Evolutionary conservation across 92 coral and sea anemone genomes (phyloP), one percentile per base, ranked within the genome.

Genomic region (Virgularia gustaviana): DNA sequence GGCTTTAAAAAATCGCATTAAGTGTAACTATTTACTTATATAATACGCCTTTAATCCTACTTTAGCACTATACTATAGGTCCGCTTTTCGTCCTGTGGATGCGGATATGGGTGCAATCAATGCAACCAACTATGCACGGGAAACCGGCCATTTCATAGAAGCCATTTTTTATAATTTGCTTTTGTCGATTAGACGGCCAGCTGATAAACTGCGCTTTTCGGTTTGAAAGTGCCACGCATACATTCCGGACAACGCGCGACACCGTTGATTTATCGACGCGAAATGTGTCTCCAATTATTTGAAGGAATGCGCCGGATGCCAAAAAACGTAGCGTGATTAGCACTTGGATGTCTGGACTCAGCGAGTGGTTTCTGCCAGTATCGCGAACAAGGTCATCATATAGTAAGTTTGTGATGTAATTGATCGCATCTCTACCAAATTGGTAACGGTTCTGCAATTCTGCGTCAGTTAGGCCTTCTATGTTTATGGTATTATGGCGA

Each of bases 311-410:
- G 23, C 4, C 55, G n/a, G 22, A 16, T 3, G 55, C n/a, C n/a
- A n/a, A n/a, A n/a, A n/a, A n/a, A n/a, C n/a, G n/a, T n/a, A n/a
- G n/a, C n/a, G n/a, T n/a, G 22, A 47, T 16, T 19, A 47, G 2
- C 16, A 19, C 55, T 19, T 47, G 23, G n/a, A n/a, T n/a, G n/a
- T n/a, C n/a, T 19, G 5, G 55, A 47, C 16, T 10, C 23, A 47
- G 23, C n/a, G 55, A 19, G 23, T 2, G 23, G 10, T 47, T 47
- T 47, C 55, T 19, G 57, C 27, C 57, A 51, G 57, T 51, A 32
- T 51, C 23, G 57, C 12, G 57, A 51, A 51, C 57, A 19, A 51
- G 57, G 57, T 51, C 57, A 51, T 51, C 57, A 51, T n/a, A n/a
- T n/a, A n/a, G n/a, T n/a, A n/a, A n/a, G n/a, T n/a, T n/a, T n/a